These are phyloP conservation scores for Drosophila peninsularis DNA, from an alignment of 2,888 invertebrate species.

Conservation along the genomic window DNA sequence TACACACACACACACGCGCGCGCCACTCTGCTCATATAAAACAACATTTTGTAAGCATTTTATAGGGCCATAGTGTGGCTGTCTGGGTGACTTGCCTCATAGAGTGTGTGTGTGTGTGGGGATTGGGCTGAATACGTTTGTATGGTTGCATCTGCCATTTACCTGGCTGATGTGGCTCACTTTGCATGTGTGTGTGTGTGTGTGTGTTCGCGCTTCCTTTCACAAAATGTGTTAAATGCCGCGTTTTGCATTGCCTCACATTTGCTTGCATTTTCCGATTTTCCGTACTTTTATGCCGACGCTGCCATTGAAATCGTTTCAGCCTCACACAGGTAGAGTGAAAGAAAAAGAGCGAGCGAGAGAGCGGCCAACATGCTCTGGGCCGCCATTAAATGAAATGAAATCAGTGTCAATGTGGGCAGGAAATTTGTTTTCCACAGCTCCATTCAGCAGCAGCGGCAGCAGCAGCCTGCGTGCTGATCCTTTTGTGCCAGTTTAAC, in stretches of 20 bases:
- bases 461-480: slow-evolving; percentile 7
- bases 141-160: slow-evolving; percentile 23
- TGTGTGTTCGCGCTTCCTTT: slow-evolving; percentile 48
- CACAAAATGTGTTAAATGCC: slow-evolving; percentile 76
- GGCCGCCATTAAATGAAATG: slow-evolving; percentile 59
- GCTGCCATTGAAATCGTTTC: slow-evolving; percentile 65
- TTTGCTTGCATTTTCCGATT: slow-evolving; percentile 50
- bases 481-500: slow-evolving; percentile 13
- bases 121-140: slow-evolving; percentile 18
- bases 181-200: neutral
- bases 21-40: slow-evolving; percentile 56
- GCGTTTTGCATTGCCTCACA: slow-evolving; percentile 74
- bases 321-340: neutral
- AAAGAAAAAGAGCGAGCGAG: neutral
- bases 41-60: slow-evolving; percentile 80
- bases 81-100: slow-evolving; percentile 21
- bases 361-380: neutral
- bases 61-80: slow-evolving; percentile 71
- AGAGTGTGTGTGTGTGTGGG: neutral
- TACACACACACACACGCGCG: slow-evolving; percentile 11
- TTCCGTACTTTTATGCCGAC: slow-evolving; percentile 53
- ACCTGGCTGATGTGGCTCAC: slow-evolving; percentile 36
- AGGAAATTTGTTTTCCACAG: slow-evolving; percentile 66
- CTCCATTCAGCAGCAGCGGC: slow-evolving; percentile 18
- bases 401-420: slow-evolving; percentile 78